Conservation (phyloP, 2,888 invertebrate genomes). For the Mesorhabditis sp. region DNA sequence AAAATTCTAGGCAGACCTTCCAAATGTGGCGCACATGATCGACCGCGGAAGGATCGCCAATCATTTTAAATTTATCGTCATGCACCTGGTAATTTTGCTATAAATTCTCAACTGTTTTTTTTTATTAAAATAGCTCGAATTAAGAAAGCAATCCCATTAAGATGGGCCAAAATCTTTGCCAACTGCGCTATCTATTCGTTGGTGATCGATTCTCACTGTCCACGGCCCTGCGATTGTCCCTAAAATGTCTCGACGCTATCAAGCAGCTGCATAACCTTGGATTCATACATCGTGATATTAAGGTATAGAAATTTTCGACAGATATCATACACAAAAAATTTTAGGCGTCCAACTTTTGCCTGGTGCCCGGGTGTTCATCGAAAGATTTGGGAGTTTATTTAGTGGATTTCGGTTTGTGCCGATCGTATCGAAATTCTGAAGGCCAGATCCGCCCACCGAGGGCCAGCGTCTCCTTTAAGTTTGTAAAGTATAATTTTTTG, state of each 20-base stretch:
- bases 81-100: conserved; percentile 29
- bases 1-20: conserved; percentile 17
- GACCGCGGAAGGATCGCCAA: conserved; percentile 55
- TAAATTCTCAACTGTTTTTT: conserved; percentile 7
- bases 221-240: conserved; percentile 45
- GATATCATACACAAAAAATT: not conserved
- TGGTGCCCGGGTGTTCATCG: conserved; percentile 17
- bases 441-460: conserved; percentile 38
- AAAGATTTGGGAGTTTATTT: conserved; percentile 36
- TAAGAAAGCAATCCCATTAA: conserved; percentile 20
- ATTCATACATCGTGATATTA: conserved; percentile 49
- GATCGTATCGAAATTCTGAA: conserved; percentile 36
- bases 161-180: conserved; percentile 52
- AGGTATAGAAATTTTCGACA: conserved; percentile 16
- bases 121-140: not conserved
- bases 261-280: conserved; percentile 46
- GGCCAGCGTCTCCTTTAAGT: conserved; percentile 30
- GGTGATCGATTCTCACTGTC: conserved; percentile 52
- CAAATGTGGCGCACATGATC: conserved; percentile 40
- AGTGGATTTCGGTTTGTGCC: conserved; percentile 54
- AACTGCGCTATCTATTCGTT: conserved; percentile 45
- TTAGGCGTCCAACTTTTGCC: conserved; percentile 44
- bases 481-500: not conserved
- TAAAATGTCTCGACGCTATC: conserved; percentile 43
- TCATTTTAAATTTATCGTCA: conserved; percentile 42